Conservation (phyloP, 2,113 vertebrate species). For the Odobenus rosmarus region DNA sequence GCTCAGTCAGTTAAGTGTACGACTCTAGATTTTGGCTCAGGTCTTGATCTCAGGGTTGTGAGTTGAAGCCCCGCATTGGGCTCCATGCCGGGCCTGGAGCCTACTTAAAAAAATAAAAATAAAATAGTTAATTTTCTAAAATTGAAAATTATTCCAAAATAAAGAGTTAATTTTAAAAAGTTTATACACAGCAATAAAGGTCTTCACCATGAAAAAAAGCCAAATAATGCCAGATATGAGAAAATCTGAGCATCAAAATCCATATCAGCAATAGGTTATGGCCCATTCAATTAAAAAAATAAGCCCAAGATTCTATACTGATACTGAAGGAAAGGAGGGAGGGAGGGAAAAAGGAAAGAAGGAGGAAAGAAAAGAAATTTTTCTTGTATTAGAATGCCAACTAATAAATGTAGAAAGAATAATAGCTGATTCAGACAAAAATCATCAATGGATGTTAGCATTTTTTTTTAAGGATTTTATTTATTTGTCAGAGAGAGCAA, state of each 20-base stretch:
- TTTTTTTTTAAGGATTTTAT: background rate
- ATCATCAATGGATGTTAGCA: background rate
- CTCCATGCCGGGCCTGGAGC: too few species aligned
- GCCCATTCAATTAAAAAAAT: background rate
- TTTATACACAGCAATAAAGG: background rate
- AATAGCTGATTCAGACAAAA: slow-evolving; percentile 26
- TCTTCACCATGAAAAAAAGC: slow-evolving; percentile 6
- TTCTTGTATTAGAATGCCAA: slow-evolving; percentile 27
- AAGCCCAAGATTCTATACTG: background rate
- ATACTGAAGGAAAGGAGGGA: background rate
- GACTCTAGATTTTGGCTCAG: too few species aligned
- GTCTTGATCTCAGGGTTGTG: too few species aligned
- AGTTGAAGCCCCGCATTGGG: too few species aligned
- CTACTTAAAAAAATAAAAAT: too few species aligned
- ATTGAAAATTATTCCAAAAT: background rate
- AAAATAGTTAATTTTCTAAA: background rate
- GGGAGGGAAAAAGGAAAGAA: background rate
- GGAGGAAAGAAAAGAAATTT: background rate
- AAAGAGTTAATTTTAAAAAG: background rate
- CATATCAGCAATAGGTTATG: slow-evolving; percentile 8
- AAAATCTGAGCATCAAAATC: slow-evolving; percentile 30
- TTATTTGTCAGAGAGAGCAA: too few species aligned
- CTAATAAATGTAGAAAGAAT: slow-evolving; percentile 28
- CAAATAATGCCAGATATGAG: slow-evolving; percentile 9
- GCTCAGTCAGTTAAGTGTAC: too few species aligned